Conservation (phyloP, 1,140 invertebrate species). For the Pseudomyrmex pallidus region DNA sequence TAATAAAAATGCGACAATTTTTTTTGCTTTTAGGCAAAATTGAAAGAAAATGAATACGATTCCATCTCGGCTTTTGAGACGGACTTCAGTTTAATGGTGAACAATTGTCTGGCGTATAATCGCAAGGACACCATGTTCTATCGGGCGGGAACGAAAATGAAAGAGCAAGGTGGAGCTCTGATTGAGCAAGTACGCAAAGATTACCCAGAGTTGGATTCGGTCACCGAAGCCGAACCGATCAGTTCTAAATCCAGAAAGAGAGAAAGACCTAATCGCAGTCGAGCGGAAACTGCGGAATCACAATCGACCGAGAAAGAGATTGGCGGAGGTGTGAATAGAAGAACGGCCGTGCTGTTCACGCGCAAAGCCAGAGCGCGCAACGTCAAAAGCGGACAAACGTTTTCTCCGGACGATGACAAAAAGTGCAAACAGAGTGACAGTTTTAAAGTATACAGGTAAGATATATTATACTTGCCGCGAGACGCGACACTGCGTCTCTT, state of each 20-base stretch:
- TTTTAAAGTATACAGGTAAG: conserved; percentile 86
- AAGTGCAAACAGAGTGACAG: conserved; percentile 85
- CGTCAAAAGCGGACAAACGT: conserved; percentile 80
- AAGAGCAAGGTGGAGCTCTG: conserved; percentile 92
- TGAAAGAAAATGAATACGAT: conserved; percentile 91
- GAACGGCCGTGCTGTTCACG: conserved; percentile 93
- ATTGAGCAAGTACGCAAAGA: conserved; percentile 91
- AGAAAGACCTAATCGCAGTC: conserved; percentile 78
- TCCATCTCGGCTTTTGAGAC: conserved; percentile 92
- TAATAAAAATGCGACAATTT: conserved; percentile 14
- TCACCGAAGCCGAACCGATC: conserved; percentile 68
- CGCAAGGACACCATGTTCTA: conserved; percentile 96
- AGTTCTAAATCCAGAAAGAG: conserved; percentile 75
- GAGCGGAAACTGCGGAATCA: conserved; percentile 76
- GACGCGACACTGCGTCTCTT: no score
- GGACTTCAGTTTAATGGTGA: conserved; percentile 97
- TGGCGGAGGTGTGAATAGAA: conserved; percentile 88
- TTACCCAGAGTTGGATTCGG: conserved; percentile 87
- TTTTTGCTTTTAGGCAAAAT: conserved; percentile 86
- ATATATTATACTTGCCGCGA: no score
- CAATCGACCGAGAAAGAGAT: conserved; percentile 79
- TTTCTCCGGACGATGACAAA: conserved; percentile 75
- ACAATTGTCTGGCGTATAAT: conserved; percentile 98
- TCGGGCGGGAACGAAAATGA: conserved; percentile 93
- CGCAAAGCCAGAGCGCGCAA: conserved; percentile 89